phyloP scores from a whole-genome alignment of 2,113 vertebrate genomes.

The Nematolebias whitei region DNA sequence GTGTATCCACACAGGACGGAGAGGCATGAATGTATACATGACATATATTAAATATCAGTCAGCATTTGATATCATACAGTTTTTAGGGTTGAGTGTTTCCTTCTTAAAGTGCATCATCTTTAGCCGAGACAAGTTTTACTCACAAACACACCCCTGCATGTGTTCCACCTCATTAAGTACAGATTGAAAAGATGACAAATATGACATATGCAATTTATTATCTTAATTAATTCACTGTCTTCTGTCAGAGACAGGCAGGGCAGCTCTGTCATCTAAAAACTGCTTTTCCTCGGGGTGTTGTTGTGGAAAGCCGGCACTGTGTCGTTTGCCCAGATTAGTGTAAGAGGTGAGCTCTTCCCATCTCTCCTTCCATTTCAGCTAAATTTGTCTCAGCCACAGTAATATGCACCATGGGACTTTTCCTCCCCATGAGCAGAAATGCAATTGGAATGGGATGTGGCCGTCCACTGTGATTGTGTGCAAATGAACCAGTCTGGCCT shows the following conservation, averaged over 20 bases:
- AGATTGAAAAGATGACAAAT: slow-evolving; percentile 73
- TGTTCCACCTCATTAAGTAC: slow-evolving; percentile 68
- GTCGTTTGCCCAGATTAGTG: slow-evolving; percentile 61
- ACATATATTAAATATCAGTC: slow-evolving; percentile 60
- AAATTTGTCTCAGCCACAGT: slow-evolving; percentile 68
- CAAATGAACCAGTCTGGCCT: slow-evolving; percentile 64
- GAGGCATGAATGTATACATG: slow-evolving; percentile 61
- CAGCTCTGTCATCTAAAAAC: slow-evolving; percentile 39
- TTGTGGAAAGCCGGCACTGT: slow-evolving; percentile 21
- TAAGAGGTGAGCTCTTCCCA: slow-evolving; percentile 63
- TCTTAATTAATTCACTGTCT: slow-evolving; percentile 73
- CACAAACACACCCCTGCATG: slow-evolving; percentile 15
- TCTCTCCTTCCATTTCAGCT: slow-evolving; percentile 59
- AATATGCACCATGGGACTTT: slow-evolving; percentile 61
- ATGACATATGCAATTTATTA: slow-evolving; percentile 69
- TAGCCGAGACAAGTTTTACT: slow-evolving; percentile 27
- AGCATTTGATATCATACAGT: slow-evolving; percentile 14
- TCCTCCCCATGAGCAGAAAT: slow-evolving; percentile 49
- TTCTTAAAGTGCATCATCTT: slow-evolving; percentile 29
- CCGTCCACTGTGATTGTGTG: slow-evolving; percentile 65
- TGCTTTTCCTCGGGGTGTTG: slow-evolving; percentile 32
- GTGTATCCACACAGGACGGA: slow-evolving; percentile 48
- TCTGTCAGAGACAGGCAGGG: slow-evolving; percentile 50
- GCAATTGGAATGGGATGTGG: slow-evolving; percentile 68
- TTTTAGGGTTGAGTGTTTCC: slow-evolving; percentile 21